Conservation (phyloP, 2,113 vertebrate genomes). For the Perca flavescens region DNA sequence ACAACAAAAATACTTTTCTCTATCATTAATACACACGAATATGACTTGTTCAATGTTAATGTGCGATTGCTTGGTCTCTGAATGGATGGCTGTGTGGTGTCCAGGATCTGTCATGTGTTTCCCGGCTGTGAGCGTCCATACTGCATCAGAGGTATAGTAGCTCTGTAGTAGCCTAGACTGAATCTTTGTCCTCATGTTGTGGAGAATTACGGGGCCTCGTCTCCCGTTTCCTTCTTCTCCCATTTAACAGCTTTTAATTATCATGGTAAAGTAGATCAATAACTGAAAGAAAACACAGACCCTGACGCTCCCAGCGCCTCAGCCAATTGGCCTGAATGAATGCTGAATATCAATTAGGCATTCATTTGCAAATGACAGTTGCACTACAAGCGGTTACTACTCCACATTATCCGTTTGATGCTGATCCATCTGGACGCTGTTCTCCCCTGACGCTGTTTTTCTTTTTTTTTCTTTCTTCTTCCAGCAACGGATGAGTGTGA, state of each 20-base stretch:
- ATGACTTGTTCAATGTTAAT: neutral
- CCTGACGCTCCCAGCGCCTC: slow-evolving; percentile 52
- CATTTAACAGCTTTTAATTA: slow-evolving; percentile 20
- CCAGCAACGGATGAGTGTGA: slow-evolving; percentile 89
- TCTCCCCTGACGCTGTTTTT: neutral
- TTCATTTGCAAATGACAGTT: slow-evolving; percentile 81
- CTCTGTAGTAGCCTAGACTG: slow-evolving; percentile 23
- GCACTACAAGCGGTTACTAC: slow-evolving; percentile 43
- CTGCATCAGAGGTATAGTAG: slow-evolving; percentile 55
- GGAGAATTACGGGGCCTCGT: slow-evolving; percentile 31
- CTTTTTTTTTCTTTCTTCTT: slow-evolving; percentile 31
- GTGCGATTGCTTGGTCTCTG: neutral
- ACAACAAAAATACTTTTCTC: neutral
- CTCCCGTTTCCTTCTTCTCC: neutral
- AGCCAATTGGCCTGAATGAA: slow-evolving; percentile 72
- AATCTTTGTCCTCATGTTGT: slow-evolving; percentile 56
- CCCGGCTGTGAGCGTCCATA: slow-evolving; percentile 61
- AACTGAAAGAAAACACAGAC: slow-evolving; percentile 31
- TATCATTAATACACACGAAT: neutral
- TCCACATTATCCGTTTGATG: slow-evolving; percentile 16
- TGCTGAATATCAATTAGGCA: slow-evolving; percentile 79
- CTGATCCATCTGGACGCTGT: slow-evolving; percentile 54
- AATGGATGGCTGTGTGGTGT: neutral
- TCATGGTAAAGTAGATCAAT: slow-evolving; percentile 16
- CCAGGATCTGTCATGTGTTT: slow-evolving; percentile 52